phyloP scores from a whole-genome alignment of 2,797 vertebrate genomes.

The Oreonectes daqikongensis region DNA sequence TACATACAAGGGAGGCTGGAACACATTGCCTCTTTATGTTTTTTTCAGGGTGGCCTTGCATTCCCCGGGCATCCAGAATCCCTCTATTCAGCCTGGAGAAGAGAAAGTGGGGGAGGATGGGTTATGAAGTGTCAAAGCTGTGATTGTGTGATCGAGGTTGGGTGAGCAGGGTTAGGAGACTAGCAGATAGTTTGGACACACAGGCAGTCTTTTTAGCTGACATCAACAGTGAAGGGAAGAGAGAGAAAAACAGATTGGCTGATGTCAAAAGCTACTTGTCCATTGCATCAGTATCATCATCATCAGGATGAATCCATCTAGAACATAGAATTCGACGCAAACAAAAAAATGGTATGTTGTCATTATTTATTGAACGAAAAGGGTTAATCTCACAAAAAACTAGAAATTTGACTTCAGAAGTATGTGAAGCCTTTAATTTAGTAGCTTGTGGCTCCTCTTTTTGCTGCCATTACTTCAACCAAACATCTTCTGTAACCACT shows the following conservation, averaged over 20 bases:
- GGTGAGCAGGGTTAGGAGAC: slow-evolving; percentile 41
- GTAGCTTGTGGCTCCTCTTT: no score
- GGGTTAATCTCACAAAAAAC: no score
- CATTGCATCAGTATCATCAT: slow-evolving; percentile 70
- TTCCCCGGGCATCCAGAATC: slow-evolving; percentile 70
- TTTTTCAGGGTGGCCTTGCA: slow-evolving; percentile 72
- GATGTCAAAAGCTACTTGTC: slow-evolving; percentile 55
- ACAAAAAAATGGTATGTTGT: no score
- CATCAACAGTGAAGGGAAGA: slow-evolving; percentile 64
- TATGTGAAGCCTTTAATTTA: no score
- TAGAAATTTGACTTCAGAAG: no score
- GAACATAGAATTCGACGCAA: no score
- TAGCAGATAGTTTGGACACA: slow-evolving; percentile 73
- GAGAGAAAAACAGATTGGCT: slow-evolving; percentile 42
- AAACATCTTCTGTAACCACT: no score
- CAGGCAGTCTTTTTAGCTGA: slow-evolving; percentile 81
- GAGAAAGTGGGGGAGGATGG: slow-evolving; percentile 52
- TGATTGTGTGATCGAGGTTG: slow-evolving; percentile 75
- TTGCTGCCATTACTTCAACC: no score
- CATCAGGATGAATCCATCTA: slow-evolving; percentile 66
- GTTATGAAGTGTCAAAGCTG: slow-evolving; percentile 79
- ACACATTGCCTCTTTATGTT: slow-evolving; percentile 80
- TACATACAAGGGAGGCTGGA: slow-evolving; percentile 47
- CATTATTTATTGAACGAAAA: no score
- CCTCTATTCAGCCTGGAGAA: slow-evolving; percentile 74